Evolutionary conservation across 1,140 invertebrate genomes (phyloP).

Genomic region (Trigoniulus corallinus): DNA sequence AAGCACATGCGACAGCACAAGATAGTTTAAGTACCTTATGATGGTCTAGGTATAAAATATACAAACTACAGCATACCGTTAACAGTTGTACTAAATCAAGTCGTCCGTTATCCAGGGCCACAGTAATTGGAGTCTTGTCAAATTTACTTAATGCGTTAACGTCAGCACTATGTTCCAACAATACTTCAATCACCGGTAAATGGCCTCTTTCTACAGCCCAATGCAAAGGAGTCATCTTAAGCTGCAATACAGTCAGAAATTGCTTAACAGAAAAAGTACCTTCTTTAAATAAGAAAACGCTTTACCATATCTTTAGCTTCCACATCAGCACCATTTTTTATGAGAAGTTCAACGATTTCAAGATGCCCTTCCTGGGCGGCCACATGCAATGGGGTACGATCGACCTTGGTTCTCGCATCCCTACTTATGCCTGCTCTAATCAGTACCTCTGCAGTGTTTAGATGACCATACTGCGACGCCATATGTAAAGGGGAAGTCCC

Average conservation of each 20-base stretch:
- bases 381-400: slow-evolving; percentile 73
- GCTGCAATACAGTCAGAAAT: slow-evolving; percentile 26
- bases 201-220: slow-evolving; percentile 83
- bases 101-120: slow-evolving; percentile 46
- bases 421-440: slow-evolving; percentile 65
- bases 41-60: too few species aligned
- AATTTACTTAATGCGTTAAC: slow-evolving; percentile 56
- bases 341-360: slow-evolving; percentile 52
- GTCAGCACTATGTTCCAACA: slow-evolving; percentile 56
- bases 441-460: slow-evolving; percentile 61
- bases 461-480: slow-evolving; percentile 64
- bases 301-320: slow-evolving; percentile 75
- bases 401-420: slow-evolving; percentile 80
- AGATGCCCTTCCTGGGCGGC: slow-evolving; percentile 71
- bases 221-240: slow-evolving; percentile 85
- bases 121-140: slow-evolving; percentile 57
- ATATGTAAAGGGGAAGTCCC: slow-evolving; percentile 78
- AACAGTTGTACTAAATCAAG: slow-evolving; percentile 37
- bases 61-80: neutral
- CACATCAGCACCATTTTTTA: slow-evolving; percentile 58
- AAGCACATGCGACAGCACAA: too few species aligned
- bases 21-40: too few species aligned
- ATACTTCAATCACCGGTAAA: slow-evolving; percentile 42
- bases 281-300: neutral
- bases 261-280: neutral